Conservation (phyloP, 2,888 invertebrate genomes). For the Drosophila affinis region DNA sequence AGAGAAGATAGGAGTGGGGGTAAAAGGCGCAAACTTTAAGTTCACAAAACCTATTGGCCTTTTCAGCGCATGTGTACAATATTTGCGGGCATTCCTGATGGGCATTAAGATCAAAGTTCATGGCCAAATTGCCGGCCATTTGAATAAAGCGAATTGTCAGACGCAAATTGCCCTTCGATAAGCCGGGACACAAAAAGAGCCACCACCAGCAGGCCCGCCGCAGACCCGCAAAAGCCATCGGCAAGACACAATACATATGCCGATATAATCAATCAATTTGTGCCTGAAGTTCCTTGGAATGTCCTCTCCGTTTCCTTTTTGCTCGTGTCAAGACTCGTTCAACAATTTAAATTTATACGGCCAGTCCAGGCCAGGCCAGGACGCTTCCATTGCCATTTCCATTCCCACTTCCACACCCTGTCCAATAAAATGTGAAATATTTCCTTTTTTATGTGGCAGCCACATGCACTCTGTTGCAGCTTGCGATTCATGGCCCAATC, state of each 20-base stretch:
- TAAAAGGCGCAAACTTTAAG: not conserved
- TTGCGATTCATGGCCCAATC: not conserved
- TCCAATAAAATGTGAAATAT: conserved; percentile 13
- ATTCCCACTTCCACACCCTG: not conserved
- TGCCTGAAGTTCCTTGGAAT: not conserved
- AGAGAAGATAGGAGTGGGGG: not conserved
- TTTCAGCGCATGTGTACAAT: conserved; percentile 10
- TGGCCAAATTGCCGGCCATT: conserved; percentile 29
- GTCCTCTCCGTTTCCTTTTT: not conserved
- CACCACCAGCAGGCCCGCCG: not conserved
- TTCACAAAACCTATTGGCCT: conserved; percentile 9
- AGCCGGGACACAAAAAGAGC: conserved; percentile 15
- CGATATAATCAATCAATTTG: conserved; percentile 32
- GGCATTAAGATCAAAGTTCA: conserved; percentile 25
- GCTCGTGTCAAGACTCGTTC: not conserved
- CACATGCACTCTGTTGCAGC: conserved; percentile 22
- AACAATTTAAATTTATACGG: conserved; percentile 10
- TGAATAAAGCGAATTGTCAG: conserved; percentile 22
- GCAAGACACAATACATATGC: conserved; percentile 1
- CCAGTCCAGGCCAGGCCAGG: not conserved
- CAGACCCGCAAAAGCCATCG: too few relatives aligned
- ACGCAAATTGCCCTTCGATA: conserved; percentile 30
- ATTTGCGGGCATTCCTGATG: not conserved
- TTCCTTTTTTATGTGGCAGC: conserved; percentile 9
- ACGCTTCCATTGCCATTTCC: not conserved